Percentiles rank a stretch among this genome's conserved stretches.
Conservation (phyloP, 2,113 vertebrate genomes). For the Tyrannus savana region DNA sequence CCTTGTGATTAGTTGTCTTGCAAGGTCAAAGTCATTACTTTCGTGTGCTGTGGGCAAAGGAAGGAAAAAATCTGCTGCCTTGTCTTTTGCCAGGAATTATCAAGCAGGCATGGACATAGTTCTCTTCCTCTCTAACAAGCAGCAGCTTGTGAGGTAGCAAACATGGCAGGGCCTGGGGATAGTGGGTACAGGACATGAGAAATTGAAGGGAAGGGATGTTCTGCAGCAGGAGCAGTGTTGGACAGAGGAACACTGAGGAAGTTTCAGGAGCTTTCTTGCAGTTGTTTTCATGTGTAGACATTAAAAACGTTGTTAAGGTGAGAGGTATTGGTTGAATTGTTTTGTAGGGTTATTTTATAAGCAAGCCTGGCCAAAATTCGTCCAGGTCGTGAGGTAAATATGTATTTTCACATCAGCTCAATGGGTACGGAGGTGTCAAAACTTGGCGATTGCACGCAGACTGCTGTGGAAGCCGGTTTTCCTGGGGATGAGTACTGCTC, state of each 20-base stretch:
- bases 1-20: not conserved
- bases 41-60: fast-evolving
- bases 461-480: not conserved
- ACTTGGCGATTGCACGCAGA: not conserved
- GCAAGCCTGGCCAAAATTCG: not conserved
- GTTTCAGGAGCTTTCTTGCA: not conserved
- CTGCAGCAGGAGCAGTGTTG: not conserved
- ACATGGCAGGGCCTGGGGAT: fast-evolving
- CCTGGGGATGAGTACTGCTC: not conserved
- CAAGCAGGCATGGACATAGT: fast-evolving
- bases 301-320: not conserved
- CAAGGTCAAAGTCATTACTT: not conserved
- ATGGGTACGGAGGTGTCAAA: not conserved
- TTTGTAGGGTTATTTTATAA: not conserved
- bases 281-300: not conserved
- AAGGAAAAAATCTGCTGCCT: not conserved
- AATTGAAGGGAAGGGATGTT: not conserved
- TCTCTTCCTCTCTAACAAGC: not conserved
- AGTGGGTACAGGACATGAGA: fast-evolving
- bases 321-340: not conserved
- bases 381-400: not conserved
- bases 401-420: not conserved
- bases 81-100: not conserved
- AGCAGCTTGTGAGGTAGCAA: not conserved
- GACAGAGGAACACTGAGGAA: fast-evolving